Evolutionary conservation across 2,797 vertebrate genomes (phyloP), one percentile per base, ranked within the genome.

Genomic region (Rhadinocentrus ornatus): DNA sequence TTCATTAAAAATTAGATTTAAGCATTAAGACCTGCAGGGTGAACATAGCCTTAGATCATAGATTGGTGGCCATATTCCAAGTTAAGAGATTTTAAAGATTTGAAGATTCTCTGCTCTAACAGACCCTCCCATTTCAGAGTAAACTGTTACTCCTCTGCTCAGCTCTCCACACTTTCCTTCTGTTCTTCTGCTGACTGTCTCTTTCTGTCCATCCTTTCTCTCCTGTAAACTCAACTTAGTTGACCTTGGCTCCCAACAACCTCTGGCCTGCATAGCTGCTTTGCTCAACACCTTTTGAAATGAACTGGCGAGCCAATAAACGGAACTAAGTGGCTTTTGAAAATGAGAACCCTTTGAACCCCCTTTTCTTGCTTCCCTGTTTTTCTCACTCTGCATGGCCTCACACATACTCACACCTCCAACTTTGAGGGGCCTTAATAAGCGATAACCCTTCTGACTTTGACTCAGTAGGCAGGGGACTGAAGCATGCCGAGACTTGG

Each of bases 271-370:
- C 66, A 61, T 76, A 89, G 81, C 70, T 78, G 78, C 57, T 80
- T 86, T 75, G 71, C 84, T 92, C 89, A 88, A 80, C 87, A 84
- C 84, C 78, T 89, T 89, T 86, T 79, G 70, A 88, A 87, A 88
- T 71, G 11, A 90, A 87, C 75, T 69, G 71, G 57, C 71, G 50
- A 53, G 35, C 75, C 73, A 75, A 77, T 81, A 85, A 85, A 83
- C 67, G 78, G 59, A 80, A 73, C 73, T 79, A 83, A 89, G 75
- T 85, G 75, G 64, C 72, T 79, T 88, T 84, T 82, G 62, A 80
- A 87, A 80, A 77, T 53, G 22, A 73, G 66, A 82, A 69, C 72
- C 56, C 29, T 66, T 48, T 77, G 66, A 81, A 67, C 70, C 59
- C 16, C 59, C 46, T 79, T 52, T 68, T 67, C 46, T 72, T 48